phyloP scores from a whole-genome alignment of 2,797 vertebrate species.

The Graptemys geographica region DNA sequence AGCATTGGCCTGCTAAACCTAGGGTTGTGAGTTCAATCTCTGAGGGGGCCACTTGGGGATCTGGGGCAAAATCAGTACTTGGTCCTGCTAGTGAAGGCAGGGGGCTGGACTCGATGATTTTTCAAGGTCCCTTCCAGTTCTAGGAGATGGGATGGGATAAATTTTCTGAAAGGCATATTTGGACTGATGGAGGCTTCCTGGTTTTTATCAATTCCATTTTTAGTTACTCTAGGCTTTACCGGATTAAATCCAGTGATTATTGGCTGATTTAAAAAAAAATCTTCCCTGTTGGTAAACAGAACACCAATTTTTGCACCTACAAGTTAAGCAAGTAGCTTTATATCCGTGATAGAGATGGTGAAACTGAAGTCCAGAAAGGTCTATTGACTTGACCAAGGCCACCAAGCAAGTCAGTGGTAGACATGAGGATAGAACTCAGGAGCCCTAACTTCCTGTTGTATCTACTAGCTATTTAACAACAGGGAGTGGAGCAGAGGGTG shows the following conservation, averaged over 20 bases:
- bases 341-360: background rate
- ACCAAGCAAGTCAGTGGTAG: background rate
- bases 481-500: background rate
- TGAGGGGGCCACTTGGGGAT: too few species aligned
- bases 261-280: background rate
- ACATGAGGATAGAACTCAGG: background rate
- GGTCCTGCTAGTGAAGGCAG: too few species aligned
- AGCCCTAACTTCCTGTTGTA: fast-evolving
- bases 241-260: background rate
- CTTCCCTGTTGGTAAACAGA: background rate
- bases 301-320: background rate
- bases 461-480: background rate
- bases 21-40: too few species aligned
- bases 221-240: background rate
- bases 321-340: background rate
- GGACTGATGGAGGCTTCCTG: background rate
- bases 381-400: background rate
- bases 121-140: too few species aligned
- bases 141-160: too few species aligned
- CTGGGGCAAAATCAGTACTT: too few species aligned
- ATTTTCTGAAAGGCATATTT: background rate
- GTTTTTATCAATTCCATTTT: conserved; percentile 4
- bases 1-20: too few species aligned
- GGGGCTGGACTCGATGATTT: too few species aligned
- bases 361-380: background rate